Conservation (phyloP, 2,113 vertebrate species). For the Willisornis vidua region DNA sequence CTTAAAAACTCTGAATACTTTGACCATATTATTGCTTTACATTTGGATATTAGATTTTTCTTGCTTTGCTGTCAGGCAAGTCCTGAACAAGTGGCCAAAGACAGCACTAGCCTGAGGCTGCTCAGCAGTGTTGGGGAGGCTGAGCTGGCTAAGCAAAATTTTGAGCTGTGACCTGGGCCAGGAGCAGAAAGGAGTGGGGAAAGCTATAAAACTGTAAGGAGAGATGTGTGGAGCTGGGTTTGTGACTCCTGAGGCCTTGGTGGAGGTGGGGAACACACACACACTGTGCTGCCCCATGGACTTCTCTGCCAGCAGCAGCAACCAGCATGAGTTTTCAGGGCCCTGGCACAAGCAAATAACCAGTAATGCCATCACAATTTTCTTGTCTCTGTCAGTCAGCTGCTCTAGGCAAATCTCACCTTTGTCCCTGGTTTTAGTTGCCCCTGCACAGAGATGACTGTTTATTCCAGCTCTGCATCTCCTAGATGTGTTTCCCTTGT, state of each 20-base stretch:
- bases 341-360: background rate
- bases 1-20: background rate
- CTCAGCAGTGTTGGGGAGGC: background rate
- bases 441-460: background rate
- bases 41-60: background rate
- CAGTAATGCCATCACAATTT: background rate
- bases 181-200: background rate
- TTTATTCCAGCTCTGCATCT: background rate
- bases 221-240: background rate
- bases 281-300: background rate
- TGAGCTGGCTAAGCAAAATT: background rate
- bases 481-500: background rate
- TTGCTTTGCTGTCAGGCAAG: background rate
- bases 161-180: background rate
- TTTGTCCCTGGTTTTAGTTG: background rate
- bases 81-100: background rate
- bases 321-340: background rate
- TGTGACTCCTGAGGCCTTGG: background rate
- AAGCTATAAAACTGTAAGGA: background rate
- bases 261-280: background rate
- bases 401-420: background rate
- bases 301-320: background rate
- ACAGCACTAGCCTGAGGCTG: rapidly evolving
- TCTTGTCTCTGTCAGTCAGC: background rate
- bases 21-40: background rate